These are phyloP conservation scores for Dendrolimus kikuchii DNA, from an alignment of 1,140 invertebrate genomes.

Conservation along the genomic window DNA sequence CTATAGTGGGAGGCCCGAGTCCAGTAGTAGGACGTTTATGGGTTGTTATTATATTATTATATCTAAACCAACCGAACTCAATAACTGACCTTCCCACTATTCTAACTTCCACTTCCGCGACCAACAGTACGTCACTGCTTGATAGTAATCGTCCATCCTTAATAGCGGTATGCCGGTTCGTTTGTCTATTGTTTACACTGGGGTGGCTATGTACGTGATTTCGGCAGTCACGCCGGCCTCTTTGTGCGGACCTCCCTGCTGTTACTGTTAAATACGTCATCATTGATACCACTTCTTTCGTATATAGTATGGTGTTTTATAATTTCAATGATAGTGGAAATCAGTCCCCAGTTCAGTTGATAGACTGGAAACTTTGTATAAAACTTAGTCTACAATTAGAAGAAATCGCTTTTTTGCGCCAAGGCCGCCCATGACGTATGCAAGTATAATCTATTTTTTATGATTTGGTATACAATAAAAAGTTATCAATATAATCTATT, in stretches of 20 bases:
- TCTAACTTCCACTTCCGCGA: background rate
- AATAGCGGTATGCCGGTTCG: conserved; percentile 41
- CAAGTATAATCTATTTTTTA: background rate
- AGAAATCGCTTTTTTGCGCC: no score
- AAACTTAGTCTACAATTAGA: no score
- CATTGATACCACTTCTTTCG: conserved; percentile 23
- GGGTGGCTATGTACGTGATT: conserved; percentile 54
- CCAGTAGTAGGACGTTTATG: no score
- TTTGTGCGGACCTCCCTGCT: conserved; percentile 58
- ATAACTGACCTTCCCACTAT: no score
- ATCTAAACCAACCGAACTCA: no score
- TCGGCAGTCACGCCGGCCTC: conserved; percentile 57
- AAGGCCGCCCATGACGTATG: no score
- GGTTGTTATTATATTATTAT: no score
- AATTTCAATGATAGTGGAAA: background rate
- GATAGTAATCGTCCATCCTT: conserved; percentile 49
- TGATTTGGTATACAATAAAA: no score
- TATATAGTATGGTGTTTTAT: conserved; percentile 26
- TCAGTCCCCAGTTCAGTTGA: background rate
- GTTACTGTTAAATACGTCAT: conserved; percentile 47
- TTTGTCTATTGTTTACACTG: conserved; percentile 67
- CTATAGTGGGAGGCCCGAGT: no score
- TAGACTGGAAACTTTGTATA: no score
- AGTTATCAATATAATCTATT: no score
- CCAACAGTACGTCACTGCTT: conserved; percentile 8